A percentile compares a stretch with the other conserved stretches of the same genome.
Conservation (phyloP, 2,888 invertebrate species). For the Lycocerus yunnanus region DNA sequence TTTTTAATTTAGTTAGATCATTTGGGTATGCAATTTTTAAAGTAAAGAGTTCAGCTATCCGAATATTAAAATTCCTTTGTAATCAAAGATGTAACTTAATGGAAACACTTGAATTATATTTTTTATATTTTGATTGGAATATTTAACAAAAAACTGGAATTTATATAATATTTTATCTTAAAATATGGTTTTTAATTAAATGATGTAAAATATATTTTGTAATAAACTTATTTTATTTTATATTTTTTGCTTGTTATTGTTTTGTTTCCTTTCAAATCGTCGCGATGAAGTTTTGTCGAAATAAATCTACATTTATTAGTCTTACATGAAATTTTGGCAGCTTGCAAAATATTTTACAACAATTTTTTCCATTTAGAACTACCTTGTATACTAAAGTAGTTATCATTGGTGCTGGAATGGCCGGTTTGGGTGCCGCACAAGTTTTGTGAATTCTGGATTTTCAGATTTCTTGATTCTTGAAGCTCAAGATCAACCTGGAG, state of each 20-base stretch:
- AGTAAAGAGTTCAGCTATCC: neutral
- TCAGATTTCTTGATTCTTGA: constrained; percentile 61
- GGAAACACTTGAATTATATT: no score
- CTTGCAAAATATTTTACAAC: no score
- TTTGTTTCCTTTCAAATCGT: neutral
- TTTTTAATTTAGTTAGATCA: neutral
- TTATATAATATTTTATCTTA: no score
- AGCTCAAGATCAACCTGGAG: constrained; percentile 61
- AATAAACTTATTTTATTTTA: neutral
- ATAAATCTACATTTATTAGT: neutral
- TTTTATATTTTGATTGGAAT: neutral
- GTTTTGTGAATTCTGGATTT: constrained; percentile 56
- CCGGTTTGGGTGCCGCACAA: constrained; percentile 63
- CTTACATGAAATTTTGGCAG: neutral
- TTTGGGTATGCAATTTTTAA: neutral
- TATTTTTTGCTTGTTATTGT: neutral
- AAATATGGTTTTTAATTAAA: no score
- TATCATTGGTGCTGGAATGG: constrained; percentile 66
- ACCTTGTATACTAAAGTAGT: constrained; percentile 46
- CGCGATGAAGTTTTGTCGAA: neutral
- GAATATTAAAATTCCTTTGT: no score
- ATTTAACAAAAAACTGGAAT: neutral
- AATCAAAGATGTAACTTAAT: neutral
- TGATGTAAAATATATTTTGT: neutral
- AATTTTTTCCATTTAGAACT: neutral